These are phyloP conservation scores for Argyresthia albistria DNA, from an alignment of 2,888 invertebrate species.

Conservation along the genomic window DNA sequence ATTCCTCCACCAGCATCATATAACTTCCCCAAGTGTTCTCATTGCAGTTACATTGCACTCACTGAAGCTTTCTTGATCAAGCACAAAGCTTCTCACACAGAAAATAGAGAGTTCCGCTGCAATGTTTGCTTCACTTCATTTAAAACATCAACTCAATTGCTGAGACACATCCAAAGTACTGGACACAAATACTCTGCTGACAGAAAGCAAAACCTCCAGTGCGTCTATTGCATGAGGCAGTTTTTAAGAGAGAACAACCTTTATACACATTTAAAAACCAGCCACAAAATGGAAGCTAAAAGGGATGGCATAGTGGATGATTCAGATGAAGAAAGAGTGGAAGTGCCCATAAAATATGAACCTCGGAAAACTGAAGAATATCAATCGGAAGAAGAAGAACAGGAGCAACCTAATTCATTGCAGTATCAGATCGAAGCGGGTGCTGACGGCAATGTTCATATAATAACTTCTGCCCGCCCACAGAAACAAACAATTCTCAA, in stretches of 20 bases:
- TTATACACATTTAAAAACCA: constrained; percentile 78
- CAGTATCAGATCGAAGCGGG: constrained; percentile 47
- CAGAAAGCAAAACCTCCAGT: constrained; percentile 63
- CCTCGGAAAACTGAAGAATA: neutral
- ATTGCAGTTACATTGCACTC: constrained; percentile 83
- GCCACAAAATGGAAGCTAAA: constrained; percentile 76
- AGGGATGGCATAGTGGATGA: constrained; percentile 75
- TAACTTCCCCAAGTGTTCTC: constrained; percentile 84
- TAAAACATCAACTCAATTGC: constrained; percentile 40
- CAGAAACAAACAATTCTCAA: constrained; percentile 55
- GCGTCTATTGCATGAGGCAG: constrained; percentile 83
- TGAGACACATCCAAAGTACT: constrained; percentile 69
- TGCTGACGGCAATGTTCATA: constrained; percentile 63
- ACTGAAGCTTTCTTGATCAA: constrained; percentile 78
- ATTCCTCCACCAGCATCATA: constrained; percentile 79
- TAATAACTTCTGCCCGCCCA: constrained; percentile 22
- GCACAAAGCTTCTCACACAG: constrained; percentile 78
- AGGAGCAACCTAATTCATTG: constrained; percentile 17
- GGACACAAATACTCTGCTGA: constrained; percentile 63
- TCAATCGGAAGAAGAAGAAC: constrained; percentile 9
- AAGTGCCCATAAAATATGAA: constrained; percentile 5
- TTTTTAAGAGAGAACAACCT: constrained; percentile 79
- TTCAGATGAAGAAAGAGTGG: constrained; percentile 53
- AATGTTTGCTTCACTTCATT: constrained; percentile 72
- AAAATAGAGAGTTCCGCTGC: constrained; percentile 60